Conservation (phyloP, 2,797 vertebrate genomes). For the Buceros bicornis region DNA sequence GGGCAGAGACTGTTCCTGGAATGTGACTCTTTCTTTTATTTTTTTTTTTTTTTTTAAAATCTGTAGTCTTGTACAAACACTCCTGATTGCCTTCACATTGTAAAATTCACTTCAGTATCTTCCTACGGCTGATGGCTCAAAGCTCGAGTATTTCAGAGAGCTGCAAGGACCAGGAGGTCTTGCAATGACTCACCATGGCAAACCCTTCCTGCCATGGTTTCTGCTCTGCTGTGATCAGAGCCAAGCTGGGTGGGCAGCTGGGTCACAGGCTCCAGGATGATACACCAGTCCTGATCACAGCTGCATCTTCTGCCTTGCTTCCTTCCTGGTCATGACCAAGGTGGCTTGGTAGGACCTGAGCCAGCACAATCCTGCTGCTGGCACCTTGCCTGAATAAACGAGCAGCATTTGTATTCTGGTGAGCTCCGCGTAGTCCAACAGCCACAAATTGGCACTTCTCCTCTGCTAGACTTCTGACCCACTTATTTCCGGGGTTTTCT, state of each 20-base stretch:
- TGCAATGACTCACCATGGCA: not conserved
- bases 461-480: not conserved
- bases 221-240: not conserved
- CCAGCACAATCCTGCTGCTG: not conserved
- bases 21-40: not conserved
- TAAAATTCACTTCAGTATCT: not conserved
- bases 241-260: not conserved
- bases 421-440: not conserved
- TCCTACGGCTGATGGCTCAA: not conserved
- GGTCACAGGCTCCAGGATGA: not conserved
- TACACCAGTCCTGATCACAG: not conserved
- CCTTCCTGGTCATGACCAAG: not conserved
- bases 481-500: conserved; percentile 12
- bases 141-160: not conserved
- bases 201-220: not conserved
- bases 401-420: conserved; percentile 38
- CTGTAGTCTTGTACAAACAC: not conserved
- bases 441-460: not conserved
- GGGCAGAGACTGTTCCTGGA: not conserved
- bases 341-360: not conserved
- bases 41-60: not conserved
- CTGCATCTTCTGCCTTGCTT: not conserved
- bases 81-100: not conserved
- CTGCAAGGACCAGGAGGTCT: not conserved
- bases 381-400: not conserved